A percentile compares a stretch with the other conserved stretches of the same genome.
Conservation (phyloP, 2,113 vertebrate genomes). For the Cinclus mexicanus region DNA sequence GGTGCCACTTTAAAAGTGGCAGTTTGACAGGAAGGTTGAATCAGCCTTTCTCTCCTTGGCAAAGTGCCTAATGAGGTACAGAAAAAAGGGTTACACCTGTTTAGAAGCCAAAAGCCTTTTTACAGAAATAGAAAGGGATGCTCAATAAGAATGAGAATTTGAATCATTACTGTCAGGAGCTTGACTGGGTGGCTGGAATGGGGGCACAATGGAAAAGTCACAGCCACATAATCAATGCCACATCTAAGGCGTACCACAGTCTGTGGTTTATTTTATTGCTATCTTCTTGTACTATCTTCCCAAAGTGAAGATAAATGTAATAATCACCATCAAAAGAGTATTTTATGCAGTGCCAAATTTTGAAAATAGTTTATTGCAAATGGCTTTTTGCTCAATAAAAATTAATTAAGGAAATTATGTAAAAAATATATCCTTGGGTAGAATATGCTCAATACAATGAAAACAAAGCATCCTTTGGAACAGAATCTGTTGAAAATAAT, state of each 20-base stretch:
- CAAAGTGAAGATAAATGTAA: neutral
- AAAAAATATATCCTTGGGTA: neutral
- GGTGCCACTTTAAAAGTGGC: neutral
- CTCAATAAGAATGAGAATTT: conserved; percentile 31
- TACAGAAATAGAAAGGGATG: conserved; percentile 40
- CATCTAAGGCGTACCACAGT: neutral
- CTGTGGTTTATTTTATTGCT: neutral
- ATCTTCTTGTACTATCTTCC: neutral
- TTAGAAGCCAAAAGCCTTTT: conserved; percentile 42
- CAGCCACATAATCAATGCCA: neutral
- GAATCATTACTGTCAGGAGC: conserved; percentile 37
- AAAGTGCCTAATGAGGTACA: conserved; percentile 34
- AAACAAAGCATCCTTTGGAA: neutral
- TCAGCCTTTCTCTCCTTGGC: conserved; percentile 44
- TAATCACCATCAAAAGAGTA: neutral
- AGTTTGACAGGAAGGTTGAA: conserved; percentile 29
- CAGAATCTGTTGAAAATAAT: neutral
- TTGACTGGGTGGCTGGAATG: conserved; percentile 10
- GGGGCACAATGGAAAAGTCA: neutral
- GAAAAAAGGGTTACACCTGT: conserved; percentile 39
- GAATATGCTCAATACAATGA: neutral
- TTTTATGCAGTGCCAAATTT: neutral
- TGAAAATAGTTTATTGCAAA: neutral
- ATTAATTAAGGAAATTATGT: neutral
- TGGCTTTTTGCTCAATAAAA: neutral